Percentiles rank a stretch among this genome's conserved stretches.
phyloP scores from a whole-genome alignment of 2,888 invertebrate species.

The Eugnorisma glareosa region DNA sequence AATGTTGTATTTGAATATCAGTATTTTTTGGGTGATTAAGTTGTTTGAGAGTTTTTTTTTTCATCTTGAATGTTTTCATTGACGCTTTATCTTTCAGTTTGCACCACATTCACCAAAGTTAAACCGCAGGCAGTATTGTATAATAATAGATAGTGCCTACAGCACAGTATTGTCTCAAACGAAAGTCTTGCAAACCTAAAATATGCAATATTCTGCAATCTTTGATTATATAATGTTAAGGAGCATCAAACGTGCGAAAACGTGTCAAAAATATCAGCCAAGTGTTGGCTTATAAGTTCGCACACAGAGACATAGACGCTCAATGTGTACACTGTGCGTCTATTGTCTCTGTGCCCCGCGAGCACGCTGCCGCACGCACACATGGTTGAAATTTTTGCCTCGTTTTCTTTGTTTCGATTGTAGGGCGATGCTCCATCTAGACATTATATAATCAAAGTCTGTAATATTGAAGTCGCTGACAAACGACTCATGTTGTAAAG shows the following conservation, averaged over 20 bases:
- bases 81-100: slow-evolving; percentile 5
- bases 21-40: background rate
- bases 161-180: slow-evolving; percentile 22
- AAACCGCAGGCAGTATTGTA: slow-evolving; percentile 30
- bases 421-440: too few relatives aligned
- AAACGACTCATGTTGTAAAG: background rate
- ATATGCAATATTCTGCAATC: slow-evolving; percentile 19
- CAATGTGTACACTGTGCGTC: too few relatives aligned
- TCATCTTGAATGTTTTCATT: background rate
- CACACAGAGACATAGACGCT: too few relatives aligned
- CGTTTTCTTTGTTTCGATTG: too few relatives aligned
- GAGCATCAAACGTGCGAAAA: too few relatives aligned
- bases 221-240: too few relatives aligned
- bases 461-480: slow-evolving; percentile 12
- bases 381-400: too few relatives aligned
- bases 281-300: too few relatives aligned
- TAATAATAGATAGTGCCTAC: slow-evolving; percentile 6
- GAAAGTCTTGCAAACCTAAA: slow-evolving; percentile 36
- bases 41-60: background rate
- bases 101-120: slow-evolving; percentile 12
- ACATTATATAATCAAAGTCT: too few relatives aligned
- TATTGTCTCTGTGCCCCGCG: too few relatives aligned
- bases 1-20: background rate
- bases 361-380: too few relatives aligned
- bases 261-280: too few relatives aligned